These are phyloP conservation scores for Camponotus vicinus DNA, from an alignment of 1,140 invertebrate species.

Conservation along the genomic window DNA sequence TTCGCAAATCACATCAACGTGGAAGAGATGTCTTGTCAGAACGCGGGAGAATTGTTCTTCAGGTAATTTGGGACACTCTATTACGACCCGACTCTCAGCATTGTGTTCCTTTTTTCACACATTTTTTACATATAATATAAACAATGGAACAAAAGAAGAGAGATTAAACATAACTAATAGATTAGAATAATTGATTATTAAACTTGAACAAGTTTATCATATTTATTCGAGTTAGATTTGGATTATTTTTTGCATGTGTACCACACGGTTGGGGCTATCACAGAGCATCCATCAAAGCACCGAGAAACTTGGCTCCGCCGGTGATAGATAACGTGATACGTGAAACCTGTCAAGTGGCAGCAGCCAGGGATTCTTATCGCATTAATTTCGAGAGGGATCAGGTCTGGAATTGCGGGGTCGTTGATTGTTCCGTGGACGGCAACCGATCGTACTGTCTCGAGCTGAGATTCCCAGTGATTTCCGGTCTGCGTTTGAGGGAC, in stretches of 20 bases:
- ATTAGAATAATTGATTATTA: neutral
- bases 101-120: neutral
- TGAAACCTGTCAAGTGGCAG: conserved; percentile 73
- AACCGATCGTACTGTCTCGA: conserved; percentile 86
- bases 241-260: neutral
- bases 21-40: conserved; percentile 77
- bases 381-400: conserved; percentile 76
- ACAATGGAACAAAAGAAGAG: neutral
- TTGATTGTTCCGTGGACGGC: conserved; percentile 77
- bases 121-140: conserved; percentile 23
- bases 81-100: neutral
- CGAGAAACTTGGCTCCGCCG: conserved; percentile 65
- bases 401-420: conserved; percentile 79
- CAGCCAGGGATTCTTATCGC: conserved; percentile 70
- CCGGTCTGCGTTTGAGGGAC: conserved; percentile 88
- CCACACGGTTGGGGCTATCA: neutral
- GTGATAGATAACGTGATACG: conserved; percentile 72
- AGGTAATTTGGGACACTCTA: conserved; percentile 56
- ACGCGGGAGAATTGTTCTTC: conserved; percentile 76
- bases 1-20: conserved; percentile 38
- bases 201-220: neutral
- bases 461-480: conserved; percentile 88
- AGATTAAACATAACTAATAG: neutral
- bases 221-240: neutral
- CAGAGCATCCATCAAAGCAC: conserved; percentile 63